Evolutionary conservation across 92 coral and sea anemone genomes (phyloP), one percentile per base, ranked within the genome.

Genomic region (Heliopora coerulea): DNA sequence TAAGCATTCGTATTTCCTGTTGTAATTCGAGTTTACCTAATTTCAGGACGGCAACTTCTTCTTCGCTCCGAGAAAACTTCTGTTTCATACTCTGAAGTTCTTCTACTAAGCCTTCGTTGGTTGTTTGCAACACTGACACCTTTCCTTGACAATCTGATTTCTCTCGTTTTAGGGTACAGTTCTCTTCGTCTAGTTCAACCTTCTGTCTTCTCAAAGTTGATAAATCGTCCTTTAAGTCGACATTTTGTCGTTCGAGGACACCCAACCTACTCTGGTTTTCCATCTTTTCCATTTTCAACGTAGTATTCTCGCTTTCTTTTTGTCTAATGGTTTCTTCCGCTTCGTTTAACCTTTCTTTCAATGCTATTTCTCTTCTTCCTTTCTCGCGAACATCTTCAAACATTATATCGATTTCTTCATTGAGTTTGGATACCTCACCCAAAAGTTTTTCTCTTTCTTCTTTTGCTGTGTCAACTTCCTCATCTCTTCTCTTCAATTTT

Each of bases 21-120:
- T 95, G 97, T 26, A 92, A 69, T 37, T 95, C 99, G 42, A 91
- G 70, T 68, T 95, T 95, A 33, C 89, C 96, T 28, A 90, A 79
- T 81, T 95, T 95, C 49, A 90, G 50, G 21, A 92, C 90, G 27
- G 95, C 88, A 20, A 86, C 85, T 79, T 95, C 99, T 50, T 95
- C 99, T 59, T 95, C 99, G 25, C 88, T 89, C 31, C 91, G 89
- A 35, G 87, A 78, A 56, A 83, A 86, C 65, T 90, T 95, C 35
- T 89, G 84, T 73, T 92, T 74, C 19, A 84, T 52, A 39, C 83
- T 87, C 57, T 89, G 85, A 54, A 95, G 65, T 59, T 95, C 99
- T 30, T 88, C 89, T 64, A 86, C 86, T 23, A 90, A 62, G 60
- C 85, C 91, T 4, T 95, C 96, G 50, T 90, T 90, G 69, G 87